phyloP scores from a whole-genome alignment of 2,797 vertebrate genomes.

The Gymnodraco acuticeps region DNA sequence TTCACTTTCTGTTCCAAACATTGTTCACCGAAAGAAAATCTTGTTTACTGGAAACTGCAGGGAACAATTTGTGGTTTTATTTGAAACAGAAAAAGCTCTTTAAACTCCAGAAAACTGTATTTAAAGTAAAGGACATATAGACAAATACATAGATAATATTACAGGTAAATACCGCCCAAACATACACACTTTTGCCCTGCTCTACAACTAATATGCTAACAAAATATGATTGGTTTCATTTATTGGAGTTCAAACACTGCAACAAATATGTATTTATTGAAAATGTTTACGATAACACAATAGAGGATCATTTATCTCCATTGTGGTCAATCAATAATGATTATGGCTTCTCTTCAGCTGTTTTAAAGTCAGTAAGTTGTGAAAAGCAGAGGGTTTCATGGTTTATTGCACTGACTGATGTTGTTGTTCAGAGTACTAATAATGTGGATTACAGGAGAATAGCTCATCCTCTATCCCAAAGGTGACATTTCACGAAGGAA shows the following conservation, averaged over 20 bases:
- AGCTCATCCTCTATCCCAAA: conserved; percentile 11
- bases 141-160: background rate
- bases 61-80: conserved; percentile 1
- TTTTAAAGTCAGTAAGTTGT: background rate
- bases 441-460: conserved; percentile 14
- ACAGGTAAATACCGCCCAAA: background rate
- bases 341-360: conserved; percentile 3
- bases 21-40: background rate
- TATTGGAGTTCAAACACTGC: no score
- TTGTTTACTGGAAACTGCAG: conserved; percentile 10
- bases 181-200: background rate
- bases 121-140: background rate
- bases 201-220: background rate
- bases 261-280: no score
- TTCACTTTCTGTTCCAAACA: conserved; percentile 2
- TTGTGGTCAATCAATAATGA: background rate
- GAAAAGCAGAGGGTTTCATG: background rate
- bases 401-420: conserved; percentile 33
- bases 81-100: conserved; percentile 9
- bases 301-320: no score
- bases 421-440: conserved; percentile 39
- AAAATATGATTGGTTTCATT: background rate
- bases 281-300: no score
- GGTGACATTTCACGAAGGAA: conserved; percentile 31
- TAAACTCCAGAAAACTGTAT: background rate